Percentiles rank a stretch among this genome's conserved stretches.
Evolutionary conservation across 1,140 invertebrate genomes (phyloP).

Genomic region (Intoshia linei): DNA sequence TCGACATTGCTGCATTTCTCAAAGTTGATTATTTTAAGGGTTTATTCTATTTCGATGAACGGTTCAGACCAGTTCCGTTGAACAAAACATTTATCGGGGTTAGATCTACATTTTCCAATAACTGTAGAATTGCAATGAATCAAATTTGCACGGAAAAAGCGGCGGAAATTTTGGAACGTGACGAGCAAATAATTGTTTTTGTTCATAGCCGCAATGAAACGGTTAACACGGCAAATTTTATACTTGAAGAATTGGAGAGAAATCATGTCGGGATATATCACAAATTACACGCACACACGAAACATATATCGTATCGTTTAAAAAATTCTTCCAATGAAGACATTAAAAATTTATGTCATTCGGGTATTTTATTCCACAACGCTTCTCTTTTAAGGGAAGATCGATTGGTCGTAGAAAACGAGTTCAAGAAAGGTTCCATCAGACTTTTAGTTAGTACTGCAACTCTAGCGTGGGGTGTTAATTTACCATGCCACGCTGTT

Average conservation of each 20-base stretch:
- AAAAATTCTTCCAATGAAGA: slow-evolving; percentile 27
- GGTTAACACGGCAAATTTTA: slow-evolving; percentile 38
- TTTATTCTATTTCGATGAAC: slow-evolving; percentile 76
- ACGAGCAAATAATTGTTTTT: slow-evolving; percentile 60
- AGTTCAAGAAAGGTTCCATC: slow-evolving; percentile 39
- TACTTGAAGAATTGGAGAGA: no score
- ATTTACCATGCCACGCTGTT: slow-evolving; percentile 80
- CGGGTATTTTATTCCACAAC: slow-evolving; percentile 73
- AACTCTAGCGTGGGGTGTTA: slow-evolving; percentile 93
- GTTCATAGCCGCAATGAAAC: slow-evolving; percentile 89
- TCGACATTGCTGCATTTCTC: slow-evolving; percentile 71
- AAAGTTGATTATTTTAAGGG: slow-evolving; percentile 63
- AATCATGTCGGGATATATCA: no score
- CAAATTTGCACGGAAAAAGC: no score
- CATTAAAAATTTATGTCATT: slow-evolving; percentile 33
- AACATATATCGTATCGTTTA: slow-evolving; percentile 26
- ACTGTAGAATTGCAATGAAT: no score
- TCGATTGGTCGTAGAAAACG: slow-evolving; percentile 28
- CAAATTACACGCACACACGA: no score
- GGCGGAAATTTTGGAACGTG: no score
- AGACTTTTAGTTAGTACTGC: slow-evolving; percentile 80
- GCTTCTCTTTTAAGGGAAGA: slow-evolving; percentile 62
- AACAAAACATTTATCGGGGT: slow-evolving; percentile 31
- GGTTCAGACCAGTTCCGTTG: slow-evolving; percentile 74
- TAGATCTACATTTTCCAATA: background rate